These are phyloP conservation scores for Danio albolineatus DNA, from an alignment of 2,797 vertebrate genomes.

Conservation along the genomic window DNA sequence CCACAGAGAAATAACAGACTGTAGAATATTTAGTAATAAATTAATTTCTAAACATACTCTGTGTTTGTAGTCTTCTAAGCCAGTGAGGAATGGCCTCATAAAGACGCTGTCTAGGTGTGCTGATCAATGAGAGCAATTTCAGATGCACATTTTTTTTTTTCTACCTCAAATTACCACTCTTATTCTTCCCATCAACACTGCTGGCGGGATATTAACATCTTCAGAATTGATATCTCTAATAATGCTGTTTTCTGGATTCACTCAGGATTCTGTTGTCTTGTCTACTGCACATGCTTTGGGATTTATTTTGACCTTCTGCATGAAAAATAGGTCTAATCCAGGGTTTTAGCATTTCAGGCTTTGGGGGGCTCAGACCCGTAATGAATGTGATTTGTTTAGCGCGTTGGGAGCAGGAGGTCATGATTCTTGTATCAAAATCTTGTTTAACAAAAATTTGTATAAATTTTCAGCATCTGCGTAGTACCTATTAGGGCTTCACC, in stretches of 20 bases:
- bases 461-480: too few species aligned
- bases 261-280: neutral
- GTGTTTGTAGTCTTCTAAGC: neutral
- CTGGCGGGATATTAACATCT: neutral
- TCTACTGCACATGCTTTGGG: slow-evolving; percentile 14
- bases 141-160: slow-evolving; percentile 7
- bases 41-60: neutral
- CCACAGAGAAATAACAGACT: slow-evolving; percentile 12
- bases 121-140: slow-evolving; percentile 48
- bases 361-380: neutral
- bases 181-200: neutral
- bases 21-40: neutral
- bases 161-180: neutral
- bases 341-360: neutral
- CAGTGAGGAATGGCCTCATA: slow-evolving; percentile 12
- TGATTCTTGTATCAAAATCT: neutral
- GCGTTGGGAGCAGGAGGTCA: too few species aligned
- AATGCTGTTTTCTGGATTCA: neutral
- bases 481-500: too few species aligned
- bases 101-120: slow-evolving; percentile 24
- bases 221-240: slow-evolving; percentile 24
- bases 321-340: slow-evolving; percentile 12
- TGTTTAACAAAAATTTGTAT: neutral
- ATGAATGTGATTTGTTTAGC: neutral
- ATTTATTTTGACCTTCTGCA: slow-evolving; percentile 37